These are phyloP conservation scores for Turnix velox DNA, from an alignment of 2,113 vertebrate species.

Conservation along the genomic window DNA sequence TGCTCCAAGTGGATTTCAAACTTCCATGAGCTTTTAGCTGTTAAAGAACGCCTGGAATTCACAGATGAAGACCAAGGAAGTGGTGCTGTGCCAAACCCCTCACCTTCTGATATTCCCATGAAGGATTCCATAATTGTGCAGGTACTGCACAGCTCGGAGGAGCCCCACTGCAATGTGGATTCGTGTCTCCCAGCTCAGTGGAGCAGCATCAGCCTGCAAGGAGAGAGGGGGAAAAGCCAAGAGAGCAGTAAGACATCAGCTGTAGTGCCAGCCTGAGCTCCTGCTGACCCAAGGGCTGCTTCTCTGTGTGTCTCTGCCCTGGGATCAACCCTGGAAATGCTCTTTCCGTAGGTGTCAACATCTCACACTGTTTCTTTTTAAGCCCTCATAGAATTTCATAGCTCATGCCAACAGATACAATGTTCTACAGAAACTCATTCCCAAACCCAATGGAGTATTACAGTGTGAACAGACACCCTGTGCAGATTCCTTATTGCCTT, in stretches of 20 bases:
- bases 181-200: conserved; percentile 68
- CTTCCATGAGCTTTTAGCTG: not conserved
- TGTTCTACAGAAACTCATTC: not conserved
- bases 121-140: conserved; percentile 71
- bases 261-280: not conserved
- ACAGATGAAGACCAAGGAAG: not conserved
- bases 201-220: conserved; percentile 44
- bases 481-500: not conserved
- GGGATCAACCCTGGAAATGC: not conserved
- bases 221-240: not conserved
- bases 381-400: not conserved
- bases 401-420: not conserved
- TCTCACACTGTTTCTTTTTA: not conserved
- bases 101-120: conserved; percentile 81
- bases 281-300: not conserved
- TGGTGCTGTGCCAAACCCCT: not conserved
- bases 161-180: conserved; percentile 64
- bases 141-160: conserved; percentile 61
- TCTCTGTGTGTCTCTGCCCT: not conserved
- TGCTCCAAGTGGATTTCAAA: not conserved
- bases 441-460: not conserved
- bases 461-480: not conserved
- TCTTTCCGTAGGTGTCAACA: not conserved
- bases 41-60: not conserved
- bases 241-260: not conserved